Evolutionary conservation across 2,797 vertebrate genomes (phyloP), one percentile per base, ranked within the genome.

Genomic region (Trachops cirrhosus): DNA sequence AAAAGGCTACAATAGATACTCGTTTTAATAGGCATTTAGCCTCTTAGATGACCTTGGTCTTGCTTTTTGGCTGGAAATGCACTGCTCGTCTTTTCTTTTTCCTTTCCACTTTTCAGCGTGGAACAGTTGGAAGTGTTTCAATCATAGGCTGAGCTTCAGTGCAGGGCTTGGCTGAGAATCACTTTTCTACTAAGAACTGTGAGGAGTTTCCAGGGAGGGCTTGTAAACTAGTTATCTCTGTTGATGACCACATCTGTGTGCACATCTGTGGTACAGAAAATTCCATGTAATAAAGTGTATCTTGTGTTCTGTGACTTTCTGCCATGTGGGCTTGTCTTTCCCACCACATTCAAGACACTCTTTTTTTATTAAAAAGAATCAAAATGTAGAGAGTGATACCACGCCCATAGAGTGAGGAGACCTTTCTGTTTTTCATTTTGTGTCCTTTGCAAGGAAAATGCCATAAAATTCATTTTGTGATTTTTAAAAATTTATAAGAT

Each of bases 151-250:
- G 71, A 96, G 62, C 32, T 85, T 93, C 95, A 96, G 62, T 57
- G 7, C 39, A 88, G 77, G 21, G 68, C 86, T 97, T 97, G 97
- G 96, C 96, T 96, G 86, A 93, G 95, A 95, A 83, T 91, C 32
- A n/a, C 88, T 95, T 93, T 96, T 97, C 85, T 94, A 6, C 83
- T 95, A 96, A 93, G n/a, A 93, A 96, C 48, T 89, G 67, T 89
- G 93, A 96, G 87, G 68, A 95, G 71, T 96, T 97, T 97, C 97
- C 97, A 97, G 91, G 89, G 96, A 98, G 91, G 91, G 89, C 93
- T 97, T 95, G 84, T 96, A 96, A 97, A 96, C 87, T 93, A 97
- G 96, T 97, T 97, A 98, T 97, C 97, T 97, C 91, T 95, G 71
- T 44, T 96, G 93, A 97, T 98, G 96, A 97, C 89, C 96, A 94